These are phyloP conservation scores for Thecophora atra DNA, from an alignment of 2,888 invertebrate species.

Conservation along the genomic window DNA sequence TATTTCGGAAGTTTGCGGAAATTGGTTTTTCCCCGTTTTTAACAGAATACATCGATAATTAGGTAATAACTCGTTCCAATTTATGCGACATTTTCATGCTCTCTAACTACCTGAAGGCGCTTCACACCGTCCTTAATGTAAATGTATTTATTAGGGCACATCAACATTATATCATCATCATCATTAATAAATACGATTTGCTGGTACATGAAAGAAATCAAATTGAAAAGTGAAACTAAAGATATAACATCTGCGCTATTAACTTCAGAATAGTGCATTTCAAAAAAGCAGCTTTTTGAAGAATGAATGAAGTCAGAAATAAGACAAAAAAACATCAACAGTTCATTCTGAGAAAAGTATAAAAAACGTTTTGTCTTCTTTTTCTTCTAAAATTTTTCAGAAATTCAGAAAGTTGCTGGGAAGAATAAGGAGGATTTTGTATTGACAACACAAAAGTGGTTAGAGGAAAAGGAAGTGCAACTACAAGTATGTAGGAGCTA, in stretches of 20 bases:
- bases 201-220: no score
- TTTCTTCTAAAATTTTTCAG: conserved; percentile 3
- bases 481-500: background rate
- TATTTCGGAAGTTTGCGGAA: no score
- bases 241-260: background rate
- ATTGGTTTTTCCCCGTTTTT: no score
- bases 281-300: background rate
- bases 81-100: no score
- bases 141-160: no score
- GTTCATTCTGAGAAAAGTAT: background rate
- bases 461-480: conserved; percentile 1
- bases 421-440: background rate
- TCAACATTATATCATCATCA: no score
- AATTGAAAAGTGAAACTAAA: no score
- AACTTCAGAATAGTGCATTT: background rate
- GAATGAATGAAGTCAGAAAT: background rate
- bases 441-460: background rate
- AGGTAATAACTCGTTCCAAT: no score
- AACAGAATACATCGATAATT: no score
- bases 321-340: background rate
- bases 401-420: background rate
- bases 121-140: no score
- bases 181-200: no score
- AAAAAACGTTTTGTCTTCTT: background rate
- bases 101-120: no score